These are phyloP conservation scores for Esox niger DNA, from an alignment of 2,113 vertebrate species.

Conservation along the genomic window DNA sequence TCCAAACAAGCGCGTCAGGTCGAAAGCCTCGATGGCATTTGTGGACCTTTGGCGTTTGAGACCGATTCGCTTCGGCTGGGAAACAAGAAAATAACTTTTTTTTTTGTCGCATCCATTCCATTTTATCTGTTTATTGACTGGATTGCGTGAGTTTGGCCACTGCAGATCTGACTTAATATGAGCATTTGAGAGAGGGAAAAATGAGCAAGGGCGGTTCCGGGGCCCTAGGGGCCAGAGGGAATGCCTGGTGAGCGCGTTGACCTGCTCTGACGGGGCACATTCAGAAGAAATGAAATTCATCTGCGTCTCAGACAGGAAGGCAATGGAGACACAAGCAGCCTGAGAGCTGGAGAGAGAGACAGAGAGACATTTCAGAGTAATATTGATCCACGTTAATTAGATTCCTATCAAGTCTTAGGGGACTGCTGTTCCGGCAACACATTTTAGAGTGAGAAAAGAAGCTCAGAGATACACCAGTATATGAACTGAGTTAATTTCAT, in stretches of 20 bases:
- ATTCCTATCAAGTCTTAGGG: slow-evolving; percentile 74
- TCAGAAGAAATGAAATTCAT: slow-evolving; percentile 48
- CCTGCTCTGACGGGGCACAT: slow-evolving; percentile 37
- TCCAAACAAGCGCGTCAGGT: slow-evolving; percentile 10
- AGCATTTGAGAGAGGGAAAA: slow-evolving; percentile 10
- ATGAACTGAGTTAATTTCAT: slow-evolving; percentile 75
- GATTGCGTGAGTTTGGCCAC: not conserved
- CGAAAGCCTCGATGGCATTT: not conserved
- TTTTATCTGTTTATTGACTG: slow-evolving; percentile 19
- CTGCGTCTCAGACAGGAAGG: slow-evolving; percentile 45
- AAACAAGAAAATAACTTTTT: not conserved
- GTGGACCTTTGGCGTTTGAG: not conserved
- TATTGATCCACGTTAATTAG: slow-evolving; percentile 79
- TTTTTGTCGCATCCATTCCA: not conserved
- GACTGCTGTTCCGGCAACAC: slow-evolving; percentile 68
- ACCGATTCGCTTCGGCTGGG: not conserved
- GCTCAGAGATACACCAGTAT: slow-evolving; percentile 68
- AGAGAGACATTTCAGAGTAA: slow-evolving; percentile 67
- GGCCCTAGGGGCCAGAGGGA: slow-evolving; percentile 7
- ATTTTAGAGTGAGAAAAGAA: slow-evolving; percentile 64
- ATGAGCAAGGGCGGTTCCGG: not conserved
- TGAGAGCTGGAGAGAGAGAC: slow-evolving; percentile 58
- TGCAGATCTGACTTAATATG: slow-evolving; percentile 5
- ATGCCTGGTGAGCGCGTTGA: slow-evolving; percentile 11
- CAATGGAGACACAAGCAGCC: slow-evolving; percentile 46